Conservation (phyloP, 1,140 invertebrate species). For the Pseudobourletiella spinata region DNA sequence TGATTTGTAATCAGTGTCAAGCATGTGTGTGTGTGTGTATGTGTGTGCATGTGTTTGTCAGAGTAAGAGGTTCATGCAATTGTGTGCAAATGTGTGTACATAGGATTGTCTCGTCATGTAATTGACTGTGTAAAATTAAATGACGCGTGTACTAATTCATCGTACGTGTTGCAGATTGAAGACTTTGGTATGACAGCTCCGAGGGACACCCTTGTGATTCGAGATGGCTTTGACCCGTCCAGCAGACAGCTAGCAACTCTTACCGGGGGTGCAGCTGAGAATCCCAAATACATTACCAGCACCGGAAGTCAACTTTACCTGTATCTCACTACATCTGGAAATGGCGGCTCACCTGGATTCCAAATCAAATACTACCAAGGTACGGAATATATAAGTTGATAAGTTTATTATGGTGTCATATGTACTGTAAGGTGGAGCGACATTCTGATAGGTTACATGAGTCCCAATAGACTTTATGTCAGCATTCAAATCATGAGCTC, state of each 20-base stretch:
- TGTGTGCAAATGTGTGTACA: background rate
- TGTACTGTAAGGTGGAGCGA: background rate
- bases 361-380: conserved; percentile 78
- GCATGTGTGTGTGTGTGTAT: background rate
- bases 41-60: background rate
- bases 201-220: conserved; percentile 76
- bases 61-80: background rate
- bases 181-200: conserved; percentile 78
- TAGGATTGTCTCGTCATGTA: too few relatives aligned
- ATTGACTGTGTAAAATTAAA: too few relatives aligned
- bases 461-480: too few relatives aligned
- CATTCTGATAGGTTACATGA: too few relatives aligned
- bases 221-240: conserved; percentile 79
- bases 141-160: too few relatives aligned
- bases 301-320: conserved; percentile 81
- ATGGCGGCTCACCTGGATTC: conserved; percentile 81
- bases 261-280: conserved; percentile 65
- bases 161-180: too few relatives aligned
- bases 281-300: conserved; percentile 78
- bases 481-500: too few relatives aligned
- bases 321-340: conserved; percentile 83
- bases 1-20: conserved; percentile 9
- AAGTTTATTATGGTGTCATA: background rate
- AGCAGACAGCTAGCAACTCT: conserved; percentile 70
- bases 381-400: conserved; percentile 33